Evolutionary conservation across 2,888 invertebrate species (phyloP), one percentile per base, ranked within the genome.

Genomic region (Eubasilissa splendida): DNA sequence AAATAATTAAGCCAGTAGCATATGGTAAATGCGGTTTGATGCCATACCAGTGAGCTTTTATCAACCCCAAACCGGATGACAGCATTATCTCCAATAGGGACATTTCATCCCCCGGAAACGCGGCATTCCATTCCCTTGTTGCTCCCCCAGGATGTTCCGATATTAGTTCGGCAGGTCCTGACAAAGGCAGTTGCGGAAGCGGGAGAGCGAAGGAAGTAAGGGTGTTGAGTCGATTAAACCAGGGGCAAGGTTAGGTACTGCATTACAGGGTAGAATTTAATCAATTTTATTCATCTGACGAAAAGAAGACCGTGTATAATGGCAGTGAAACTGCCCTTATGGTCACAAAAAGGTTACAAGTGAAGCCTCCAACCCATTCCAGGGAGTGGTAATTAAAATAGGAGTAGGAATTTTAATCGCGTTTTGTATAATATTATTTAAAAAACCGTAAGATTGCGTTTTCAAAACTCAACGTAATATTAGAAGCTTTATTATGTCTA

Each of bases 171-270:
- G 53, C 22, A 33, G 54, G 58, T 10, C 71, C 54, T 71, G 71
- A 71, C 76, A 65, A 76, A 66, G 66, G 54, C 76, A 63, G 53
- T 54, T 14, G 56, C 65, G 66, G 71, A 71, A 54, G 76, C 33
- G 66, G 66, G 12, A 56, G 70, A 70, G 70, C 68, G 31, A 59
- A 53, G 70, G 68, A 50, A 42, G 54, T 33, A 31, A 76, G 71
- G 53, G 71, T 58, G 52, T 50, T 59, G 70, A 63, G 71, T 73
- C 71, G 77, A 77, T 77, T 68, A 77, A 77, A 31, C 52, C 60
- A 52, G 56, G 68, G 52, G 71, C 71, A 54, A 31, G 3, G 68
- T 50, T n/a, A 14, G 42, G 52, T 14, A n/a, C 58, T 7, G 9
- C 58, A 58, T 58, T 58, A 58, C 50, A 68, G 42, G 42, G 52